phyloP scores from a whole-genome alignment of 2,113 vertebrate genomes.

The Myocastor coypus region DNA sequence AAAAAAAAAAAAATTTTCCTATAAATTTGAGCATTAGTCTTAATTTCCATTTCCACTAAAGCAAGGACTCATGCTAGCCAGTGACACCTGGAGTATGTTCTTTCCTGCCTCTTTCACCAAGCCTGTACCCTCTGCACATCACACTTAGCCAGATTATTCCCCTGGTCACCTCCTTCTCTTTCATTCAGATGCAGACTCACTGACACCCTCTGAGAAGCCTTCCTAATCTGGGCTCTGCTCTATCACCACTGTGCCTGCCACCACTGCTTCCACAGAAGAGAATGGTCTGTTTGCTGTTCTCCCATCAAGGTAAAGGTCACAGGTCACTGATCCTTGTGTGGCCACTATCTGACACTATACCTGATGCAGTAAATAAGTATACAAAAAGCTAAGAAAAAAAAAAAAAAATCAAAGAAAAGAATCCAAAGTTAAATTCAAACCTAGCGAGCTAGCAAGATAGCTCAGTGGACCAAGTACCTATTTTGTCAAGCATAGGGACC shows the following conservation, averaged over 20 bases:
- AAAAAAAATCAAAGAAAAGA: neutral
- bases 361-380: neutral
- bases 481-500: too few relatives aligned
- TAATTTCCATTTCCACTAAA: neutral
- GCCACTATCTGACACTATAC: neutral
- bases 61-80: neutral
- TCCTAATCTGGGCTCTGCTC: neutral
- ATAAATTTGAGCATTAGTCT: neutral
- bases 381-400: neutral
- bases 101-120: neutral
- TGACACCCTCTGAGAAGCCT: neutral
- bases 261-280: neutral
- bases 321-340: neutral
- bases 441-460: slow-evolving; percentile 77
- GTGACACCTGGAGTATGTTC: neutral
- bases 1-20: too few relatives aligned
- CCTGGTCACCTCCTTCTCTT: neutral
- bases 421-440: slow-evolving; percentile 81
- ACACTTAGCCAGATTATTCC: neutral
- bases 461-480: too few relatives aligned
- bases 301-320: neutral
- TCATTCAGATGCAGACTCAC: neutral
- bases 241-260: neutral
- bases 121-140: neutral
- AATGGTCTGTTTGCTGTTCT: neutral